These are phyloP conservation scores for Valencia hispanica DNA, from an alignment of 2,797 vertebrate genomes.

Conservation along the genomic window DNA sequence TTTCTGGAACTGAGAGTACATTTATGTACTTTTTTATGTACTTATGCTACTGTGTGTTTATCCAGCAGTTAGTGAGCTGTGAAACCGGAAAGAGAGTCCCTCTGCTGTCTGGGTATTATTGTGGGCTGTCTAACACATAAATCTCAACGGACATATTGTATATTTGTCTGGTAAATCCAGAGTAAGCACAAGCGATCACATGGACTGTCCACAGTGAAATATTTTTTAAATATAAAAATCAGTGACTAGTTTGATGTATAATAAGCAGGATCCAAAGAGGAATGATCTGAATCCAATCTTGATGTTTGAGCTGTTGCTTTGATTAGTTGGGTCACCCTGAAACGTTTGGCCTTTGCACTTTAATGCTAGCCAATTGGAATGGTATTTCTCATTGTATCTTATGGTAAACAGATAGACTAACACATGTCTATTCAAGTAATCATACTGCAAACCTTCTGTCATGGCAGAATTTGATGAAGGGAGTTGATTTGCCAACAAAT, in stretches of 20 bases:
- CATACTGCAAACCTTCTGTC: neutral
- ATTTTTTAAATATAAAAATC: neutral
- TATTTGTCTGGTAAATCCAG: constrained; percentile 17
- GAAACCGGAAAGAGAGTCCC: constrained; percentile 31
- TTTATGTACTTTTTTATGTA: too few species aligned
- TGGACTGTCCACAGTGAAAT: neutral
- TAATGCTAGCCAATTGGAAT: neutral
- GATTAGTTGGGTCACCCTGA: neutral
- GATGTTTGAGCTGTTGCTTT: neutral
- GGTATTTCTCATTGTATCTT: neutral
- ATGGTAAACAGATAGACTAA: neutral
- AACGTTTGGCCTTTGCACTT: neutral
- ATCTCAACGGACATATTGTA: neutral
- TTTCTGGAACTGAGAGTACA: neutral
- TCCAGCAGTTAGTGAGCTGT: constrained; percentile 37
- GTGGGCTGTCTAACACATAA: constrained; percentile 20
- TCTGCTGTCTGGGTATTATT: constrained; percentile 10
- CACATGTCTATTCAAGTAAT: neutral
- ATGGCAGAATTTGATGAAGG: neutral
- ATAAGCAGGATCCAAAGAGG: neutral
- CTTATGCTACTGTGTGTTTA: constrained; percentile 41
- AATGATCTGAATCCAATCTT: neutral
- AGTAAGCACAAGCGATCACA: neutral
- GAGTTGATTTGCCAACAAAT: neutral
- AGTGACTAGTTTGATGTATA: neutral